Evolutionary conservation across 2,797 vertebrate genomes (phyloP), one percentile per base, ranked within the genome.

Genomic region (Phylloscopus collybita): DNA sequence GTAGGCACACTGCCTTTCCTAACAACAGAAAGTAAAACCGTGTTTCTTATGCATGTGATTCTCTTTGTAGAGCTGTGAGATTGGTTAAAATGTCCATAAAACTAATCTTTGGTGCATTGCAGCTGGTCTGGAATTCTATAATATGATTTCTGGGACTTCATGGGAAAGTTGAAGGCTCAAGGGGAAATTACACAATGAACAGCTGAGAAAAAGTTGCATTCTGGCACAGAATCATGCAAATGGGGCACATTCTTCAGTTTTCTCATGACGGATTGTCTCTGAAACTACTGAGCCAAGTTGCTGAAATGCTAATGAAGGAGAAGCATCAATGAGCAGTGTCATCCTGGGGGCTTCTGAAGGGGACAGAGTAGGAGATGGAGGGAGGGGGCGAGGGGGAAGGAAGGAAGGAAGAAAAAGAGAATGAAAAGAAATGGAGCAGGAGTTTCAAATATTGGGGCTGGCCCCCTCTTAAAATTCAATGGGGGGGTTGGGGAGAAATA

Each of bases 291-390:
- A 98, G 98, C 98, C 97, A 98, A 98, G 98, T 97, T 97, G 98
- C 98, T 97, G 98, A 98, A 98, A 98, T 98, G 98, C 98, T 99
- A 99, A 99, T 99, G 98, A 99, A 98, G 92, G 97, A 97, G 98
- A 98, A 97, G 98, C 98, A 98, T 98, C 98, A 98, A 98, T 99
- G 98, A 98, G 97, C 98, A 92, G 98, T 98, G 98, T 99, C 98
- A 98, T 98, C 98, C 97, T 96, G 95, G 98, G 97, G 98, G 97
- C 97, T 98, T 97, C 97, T 81, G 95, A 97, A 96, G 96, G 98
- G 98, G 97, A 96, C 88, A 81, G 94, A 90, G 85, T 88, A 91
- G 89, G 92, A 96, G 93, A 93, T 57, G 64, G 91, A 88, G 78
- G 95, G 80, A 93, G 94, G 96, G 93, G 90, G 91, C 0, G 18